These are phyloP conservation scores for Meta bourneti DNA, from an alignment of 2,888 invertebrate species.

Conservation along the genomic window DNA sequence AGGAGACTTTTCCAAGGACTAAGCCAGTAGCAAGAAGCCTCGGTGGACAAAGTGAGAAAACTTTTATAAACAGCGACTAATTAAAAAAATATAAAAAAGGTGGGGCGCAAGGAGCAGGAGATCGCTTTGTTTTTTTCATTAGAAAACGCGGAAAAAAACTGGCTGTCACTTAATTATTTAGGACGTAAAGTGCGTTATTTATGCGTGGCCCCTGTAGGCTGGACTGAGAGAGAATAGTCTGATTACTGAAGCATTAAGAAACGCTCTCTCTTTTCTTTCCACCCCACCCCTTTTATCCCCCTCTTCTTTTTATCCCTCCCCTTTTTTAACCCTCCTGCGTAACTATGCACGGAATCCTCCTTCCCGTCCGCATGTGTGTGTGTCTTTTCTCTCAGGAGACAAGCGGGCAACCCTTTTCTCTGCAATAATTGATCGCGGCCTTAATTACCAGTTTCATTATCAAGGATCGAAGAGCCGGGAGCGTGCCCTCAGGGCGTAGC, in stretches of 20 bases:
- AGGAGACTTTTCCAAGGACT: conserved; percentile 63
- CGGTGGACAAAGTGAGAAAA: conserved; percentile 75
- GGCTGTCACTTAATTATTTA: conserved; percentile 77
- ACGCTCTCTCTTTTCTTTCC: conserved; percentile 74
- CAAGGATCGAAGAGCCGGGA: conserved; percentile 77
- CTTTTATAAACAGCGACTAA: conserved; percentile 77
- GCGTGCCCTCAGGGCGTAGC: conserved; percentile 72
- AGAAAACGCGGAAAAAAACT: conserved; percentile 71
- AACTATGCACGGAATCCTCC: conserved; percentile 67
- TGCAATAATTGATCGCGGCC: conserved; percentile 77
- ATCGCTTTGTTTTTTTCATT: conserved; percentile 77
- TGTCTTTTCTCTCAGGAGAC: conserved; percentile 68
- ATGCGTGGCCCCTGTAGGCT: conserved; percentile 77
- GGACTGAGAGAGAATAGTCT: conserved; percentile 75
- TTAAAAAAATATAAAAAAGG: conserved; percentile 73
- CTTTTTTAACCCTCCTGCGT: conserved; percentile 74
- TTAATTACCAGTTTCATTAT: conserved; percentile 78
- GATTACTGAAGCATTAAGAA: conserved; percentile 77
- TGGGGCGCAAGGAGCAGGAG: conserved; percentile 73
- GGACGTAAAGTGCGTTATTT: conserved; percentile 77
- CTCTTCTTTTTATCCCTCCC: conserved; percentile 75
- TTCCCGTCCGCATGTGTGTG: conserved; percentile 59
- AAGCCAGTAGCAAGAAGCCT: conserved; percentile 70
- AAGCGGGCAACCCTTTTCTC: conserved; percentile 76
- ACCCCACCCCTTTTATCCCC: conserved; percentile 69